Conservation (phyloP, 2,888 invertebrate genomes). For the Caradrina kadenii region DNA sequence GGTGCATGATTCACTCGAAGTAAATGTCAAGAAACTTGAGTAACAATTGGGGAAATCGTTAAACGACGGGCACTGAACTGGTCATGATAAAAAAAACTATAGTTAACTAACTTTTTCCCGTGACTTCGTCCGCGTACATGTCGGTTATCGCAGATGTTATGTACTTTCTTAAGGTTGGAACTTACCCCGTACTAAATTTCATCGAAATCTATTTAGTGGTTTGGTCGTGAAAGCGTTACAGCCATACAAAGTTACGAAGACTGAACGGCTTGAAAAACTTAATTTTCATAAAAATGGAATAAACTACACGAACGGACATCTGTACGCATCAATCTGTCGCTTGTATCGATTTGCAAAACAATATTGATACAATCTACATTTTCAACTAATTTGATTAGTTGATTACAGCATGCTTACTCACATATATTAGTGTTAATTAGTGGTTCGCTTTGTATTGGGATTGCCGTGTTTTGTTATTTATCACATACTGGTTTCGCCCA, state of each 20-base stretch:
- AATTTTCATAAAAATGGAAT: not conserved
- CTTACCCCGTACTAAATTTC: too few species aligned
- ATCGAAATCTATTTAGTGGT: too few species aligned
- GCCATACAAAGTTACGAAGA: not conserved
- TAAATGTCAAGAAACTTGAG: constrained; percentile 1
- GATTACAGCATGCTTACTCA: not conserved
- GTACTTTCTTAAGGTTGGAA: too few species aligned
- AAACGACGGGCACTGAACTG: not conserved
- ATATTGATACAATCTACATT: constrained; percentile 16
- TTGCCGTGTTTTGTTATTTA: not conserved
- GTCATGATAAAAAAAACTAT: not conserved
- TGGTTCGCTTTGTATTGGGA: not conserved
- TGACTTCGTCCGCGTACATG: too few species aligned
- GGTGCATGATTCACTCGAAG: constrained; percentile 13
- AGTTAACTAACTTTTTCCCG: not conserved
- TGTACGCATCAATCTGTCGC: too few species aligned
- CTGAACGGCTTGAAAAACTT: not conserved
- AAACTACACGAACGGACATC: not conserved
- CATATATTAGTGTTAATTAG: constrained; percentile 15
- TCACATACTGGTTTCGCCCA: too few species aligned
- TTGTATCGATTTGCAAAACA: too few species aligned
- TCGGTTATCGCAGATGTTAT: too few species aligned
- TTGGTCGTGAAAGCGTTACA: too few species aligned
- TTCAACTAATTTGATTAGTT: constrained; percentile 21
- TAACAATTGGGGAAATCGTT: not conserved